Base-by-base conservation (phyloP, 2,113 vertebrate species). In the Chelonoidis abingdonii region DNA sequence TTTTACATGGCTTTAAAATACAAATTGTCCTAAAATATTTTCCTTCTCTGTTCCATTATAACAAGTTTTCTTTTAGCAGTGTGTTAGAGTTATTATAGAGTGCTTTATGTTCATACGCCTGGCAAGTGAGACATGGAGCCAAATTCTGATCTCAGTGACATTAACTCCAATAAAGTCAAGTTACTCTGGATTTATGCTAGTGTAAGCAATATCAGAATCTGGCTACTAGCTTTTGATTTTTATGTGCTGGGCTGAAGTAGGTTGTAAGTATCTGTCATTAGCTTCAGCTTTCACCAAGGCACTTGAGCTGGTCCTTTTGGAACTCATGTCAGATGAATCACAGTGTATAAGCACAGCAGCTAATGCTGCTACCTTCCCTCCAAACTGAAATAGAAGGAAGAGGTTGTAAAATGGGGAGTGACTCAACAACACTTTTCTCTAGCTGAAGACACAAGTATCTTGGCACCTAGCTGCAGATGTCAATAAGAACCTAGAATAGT, bases 131-230 rank as follows among this genome's bases (percentile, higher is more conserved):
- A 47, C 10, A 81, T 44, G 75, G 75, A 25, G 13, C 62, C 17
- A 69, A 87, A 80, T 31, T 83, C 21, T 44, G n/a, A 29, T 84
- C 89, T 24, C 25, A 53, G 8, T 65, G 89, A 7, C 80, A 3
- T 49, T 80, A 80, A 80, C 56, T 83, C 10, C 9, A 86, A 24
- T 24, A 92, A 83, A 21, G 88, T 86, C 10, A n/a, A 47, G 29
- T 91, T 94, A 50, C 35, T 92, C 89, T 85, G 76, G 49, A 56
- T 94, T 53, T 87, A 53, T 89, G 84, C 44, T 88, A 49, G 7
- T 56, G 44, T 38, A 13, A 89, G 69, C 65, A 84, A 4, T 3
- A n/a, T 1, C 79, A 44, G 8, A 86, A 94, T 44, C 21, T 62
- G 21, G 22, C 69, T 86, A 86, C 41, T 10, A 6, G 78, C 6